phyloP scores from a whole-genome alignment of 2,888 invertebrate genomes.

The Laothoe populi region DNA sequence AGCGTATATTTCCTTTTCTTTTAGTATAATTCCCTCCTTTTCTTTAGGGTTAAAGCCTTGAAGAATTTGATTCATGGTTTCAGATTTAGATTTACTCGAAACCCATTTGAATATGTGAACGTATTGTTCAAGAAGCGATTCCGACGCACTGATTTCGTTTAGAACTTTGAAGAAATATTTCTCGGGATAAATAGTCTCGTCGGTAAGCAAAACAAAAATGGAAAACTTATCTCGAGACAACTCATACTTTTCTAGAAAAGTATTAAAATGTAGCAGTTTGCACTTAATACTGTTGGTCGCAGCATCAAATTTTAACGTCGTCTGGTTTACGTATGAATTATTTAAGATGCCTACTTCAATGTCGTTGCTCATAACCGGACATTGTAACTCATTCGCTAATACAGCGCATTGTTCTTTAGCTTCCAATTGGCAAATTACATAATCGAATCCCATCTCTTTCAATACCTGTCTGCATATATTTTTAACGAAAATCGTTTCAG shows the following conservation, averaged over 20 bases:
- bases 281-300: slow-evolving; percentile 29
- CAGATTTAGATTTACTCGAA: background rate
- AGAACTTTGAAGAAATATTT: slow-evolving; percentile 41
- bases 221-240: slow-evolving; percentile 44
- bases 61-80: background rate
- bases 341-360: slow-evolving; percentile 49
- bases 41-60: slow-evolving; percentile 7
- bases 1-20: background rate
- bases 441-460: slow-evolving; percentile 48
- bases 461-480: slow-evolving; percentile 47
- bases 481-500: slow-evolving; percentile 44
- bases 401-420: slow-evolving; percentile 50
- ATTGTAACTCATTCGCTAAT: slow-evolving; percentile 48
- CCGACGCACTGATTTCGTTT: background rate
- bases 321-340: slow-evolving; percentile 46
- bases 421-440: slow-evolving; percentile 46
- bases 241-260: slow-evolving; percentile 40
- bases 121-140: background rate
- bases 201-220: slow-evolving; percentile 46
- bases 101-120: slow-evolving; percentile 19
- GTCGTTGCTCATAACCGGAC: slow-evolving; percentile 52
- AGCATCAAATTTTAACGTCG: slow-evolving; percentile 34
- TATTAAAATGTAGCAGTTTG: slow-evolving; percentile 39
- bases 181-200: slow-evolving; percentile 41
- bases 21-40: background rate